These are phyloP conservation scores for Recurvirostra avosetta DNA, from an alignment of 2,113 vertebrate genomes.

Conservation along the genomic window DNA sequence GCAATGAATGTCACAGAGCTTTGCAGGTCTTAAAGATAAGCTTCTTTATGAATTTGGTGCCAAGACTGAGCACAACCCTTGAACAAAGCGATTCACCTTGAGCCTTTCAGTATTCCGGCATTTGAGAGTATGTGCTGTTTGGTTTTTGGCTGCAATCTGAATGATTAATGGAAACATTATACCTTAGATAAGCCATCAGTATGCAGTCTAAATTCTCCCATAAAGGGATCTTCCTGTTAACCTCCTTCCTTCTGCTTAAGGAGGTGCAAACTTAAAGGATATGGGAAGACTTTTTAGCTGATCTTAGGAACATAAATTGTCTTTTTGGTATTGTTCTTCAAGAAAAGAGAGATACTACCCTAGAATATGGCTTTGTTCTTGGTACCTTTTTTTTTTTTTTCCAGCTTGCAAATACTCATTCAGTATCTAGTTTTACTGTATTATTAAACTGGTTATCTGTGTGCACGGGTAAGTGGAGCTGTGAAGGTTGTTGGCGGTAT, in stretches of 20 bases:
- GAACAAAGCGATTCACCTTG: background rate
- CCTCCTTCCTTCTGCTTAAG: background rate
- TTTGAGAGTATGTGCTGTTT: background rate
- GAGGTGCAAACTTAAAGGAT: background rate
- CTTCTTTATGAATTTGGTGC: background rate
- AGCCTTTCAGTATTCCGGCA: background rate
- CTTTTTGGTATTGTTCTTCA: background rate
- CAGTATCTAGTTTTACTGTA: background rate
- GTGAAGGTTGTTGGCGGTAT: background rate
- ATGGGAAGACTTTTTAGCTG: background rate
- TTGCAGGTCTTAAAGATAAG: conserved; percentile 12
- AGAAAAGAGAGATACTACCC: background rate
- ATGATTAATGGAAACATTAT: background rate
- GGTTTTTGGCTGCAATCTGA: background rate
- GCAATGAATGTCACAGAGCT: background rate
- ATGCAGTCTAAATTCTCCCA: background rate
- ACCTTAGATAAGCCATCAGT: background rate
- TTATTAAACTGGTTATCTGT: background rate
- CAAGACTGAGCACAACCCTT: background rate
- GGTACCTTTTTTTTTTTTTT: background rate
- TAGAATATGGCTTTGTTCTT: background rate
- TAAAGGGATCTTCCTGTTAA: background rate
- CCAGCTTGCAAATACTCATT: background rate
- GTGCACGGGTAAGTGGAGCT: background rate
- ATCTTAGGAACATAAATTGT: background rate